Percentiles rank a stretch among this genome's conserved stretches.
These are phyloP conservation scores for Rhineura floridana DNA, from an alignment of 2,113 vertebrate genomes.

Conservation along the genomic window DNA sequence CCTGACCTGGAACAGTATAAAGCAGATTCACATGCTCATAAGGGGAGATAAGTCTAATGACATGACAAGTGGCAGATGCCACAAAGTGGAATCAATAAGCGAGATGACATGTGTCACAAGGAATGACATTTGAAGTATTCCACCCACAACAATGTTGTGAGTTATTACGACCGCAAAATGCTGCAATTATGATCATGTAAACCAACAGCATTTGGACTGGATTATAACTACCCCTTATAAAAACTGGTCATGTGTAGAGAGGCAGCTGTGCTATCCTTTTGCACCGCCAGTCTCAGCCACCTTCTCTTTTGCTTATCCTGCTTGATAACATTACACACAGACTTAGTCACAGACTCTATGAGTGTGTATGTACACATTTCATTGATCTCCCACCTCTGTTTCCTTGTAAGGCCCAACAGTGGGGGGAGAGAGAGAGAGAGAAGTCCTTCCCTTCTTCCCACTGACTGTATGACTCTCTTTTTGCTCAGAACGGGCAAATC, in stretches of 20 bases:
- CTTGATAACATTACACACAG: neutral
- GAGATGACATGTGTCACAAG: neutral
- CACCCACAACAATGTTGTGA: neutral
- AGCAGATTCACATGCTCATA: neutral
- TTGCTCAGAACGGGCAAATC: neutral
- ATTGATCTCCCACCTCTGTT: neutral
- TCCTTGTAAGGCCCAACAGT: neutral
- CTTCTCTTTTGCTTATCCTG: neutral
- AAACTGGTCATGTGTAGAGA: neutral
- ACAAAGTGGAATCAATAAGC: neutral
- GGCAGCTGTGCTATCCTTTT: neutral
- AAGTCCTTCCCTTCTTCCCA: neutral
- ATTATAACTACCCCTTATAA: neutral
- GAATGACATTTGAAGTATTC: neutral
- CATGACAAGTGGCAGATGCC: neutral
- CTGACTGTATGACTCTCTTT: neutral
- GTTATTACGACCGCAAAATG: neutral
- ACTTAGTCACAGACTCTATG: neutral
- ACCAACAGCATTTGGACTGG: slow-evolving; percentile 1
- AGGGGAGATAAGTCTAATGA: neutral
- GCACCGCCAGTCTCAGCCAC: neutral
- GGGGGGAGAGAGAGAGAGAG: too few species aligned
- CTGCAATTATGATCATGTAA: neutral
- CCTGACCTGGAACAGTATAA: neutral
- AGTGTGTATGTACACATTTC: neutral